phyloP scores from a whole-genome alignment of 1,140 invertebrate species.

The Luehdorfia chinensis region DNA sequence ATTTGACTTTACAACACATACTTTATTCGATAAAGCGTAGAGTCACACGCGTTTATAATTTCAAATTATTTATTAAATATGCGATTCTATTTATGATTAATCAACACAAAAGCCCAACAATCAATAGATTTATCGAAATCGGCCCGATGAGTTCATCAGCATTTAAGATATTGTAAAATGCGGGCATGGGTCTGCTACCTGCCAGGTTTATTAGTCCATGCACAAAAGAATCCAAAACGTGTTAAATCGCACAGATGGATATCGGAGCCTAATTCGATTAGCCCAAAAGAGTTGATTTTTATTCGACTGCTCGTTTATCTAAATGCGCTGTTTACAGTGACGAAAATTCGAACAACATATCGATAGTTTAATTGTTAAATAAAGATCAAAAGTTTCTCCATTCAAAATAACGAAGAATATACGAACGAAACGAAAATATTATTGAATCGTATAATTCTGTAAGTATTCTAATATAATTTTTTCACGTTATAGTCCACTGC shows the following conservation, averaged over 20 bases:
- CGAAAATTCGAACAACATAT: constrained; percentile 23
- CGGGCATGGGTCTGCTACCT: constrained; percentile 55
- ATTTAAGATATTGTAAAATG: constrained; percentile 52
- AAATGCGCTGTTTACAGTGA: constrained; percentile 45
- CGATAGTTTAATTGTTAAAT: constrained; percentile 18
- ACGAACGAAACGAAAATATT: no score
- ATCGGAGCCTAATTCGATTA: constrained; percentile 73
- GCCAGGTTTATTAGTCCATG: constrained; percentile 61
- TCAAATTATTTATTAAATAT: constrained; percentile 36
- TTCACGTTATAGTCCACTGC: no score
- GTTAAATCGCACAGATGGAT: constrained; percentile 68
- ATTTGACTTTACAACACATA: constrained; percentile 10
- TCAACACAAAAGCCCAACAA: constrained; percentile 39
- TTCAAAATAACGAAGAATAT: no score
- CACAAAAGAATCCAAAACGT: constrained; percentile 72
- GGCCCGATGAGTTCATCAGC: constrained; percentile 63
- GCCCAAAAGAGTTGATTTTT: constrained; percentile 70
- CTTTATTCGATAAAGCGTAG: constrained; percentile 13
- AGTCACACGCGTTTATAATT: constrained; percentile 8
- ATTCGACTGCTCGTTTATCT: constrained; percentile 64
- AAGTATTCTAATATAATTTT: no score
- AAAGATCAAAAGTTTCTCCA: no score
- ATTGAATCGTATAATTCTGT: no score
- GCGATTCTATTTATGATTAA: constrained; percentile 35
- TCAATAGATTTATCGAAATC: constrained; percentile 49